phyloP scores from a whole-genome alignment of 2,797 vertebrate genomes.

The Hirundo rustica region DNA sequence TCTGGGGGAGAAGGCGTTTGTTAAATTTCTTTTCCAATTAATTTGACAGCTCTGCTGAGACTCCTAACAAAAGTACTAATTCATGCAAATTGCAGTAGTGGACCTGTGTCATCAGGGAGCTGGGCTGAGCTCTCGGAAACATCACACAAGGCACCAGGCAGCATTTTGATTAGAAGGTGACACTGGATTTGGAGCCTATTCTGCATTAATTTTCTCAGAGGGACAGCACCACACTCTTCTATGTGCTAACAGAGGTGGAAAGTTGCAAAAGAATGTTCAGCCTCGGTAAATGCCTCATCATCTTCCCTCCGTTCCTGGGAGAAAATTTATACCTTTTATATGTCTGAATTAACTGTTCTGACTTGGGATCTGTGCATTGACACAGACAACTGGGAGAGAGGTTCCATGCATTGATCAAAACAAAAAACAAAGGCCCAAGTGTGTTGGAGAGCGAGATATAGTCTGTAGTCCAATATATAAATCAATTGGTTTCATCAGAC shows the following conservation, averaged over 20 bases:
- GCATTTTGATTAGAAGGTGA: conserved; percentile 5
- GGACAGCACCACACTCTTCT: not conserved
- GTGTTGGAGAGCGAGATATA: not conserved
- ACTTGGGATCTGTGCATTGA: not conserved
- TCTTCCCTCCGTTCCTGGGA: not conserved
- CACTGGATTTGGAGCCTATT: not conserved
- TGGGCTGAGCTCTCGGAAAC: not conserved
- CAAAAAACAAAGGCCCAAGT: not conserved
- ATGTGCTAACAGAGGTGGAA: not conserved
- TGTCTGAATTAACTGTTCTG: not conserved
- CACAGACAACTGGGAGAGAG: not conserved
- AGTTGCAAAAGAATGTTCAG: not conserved
- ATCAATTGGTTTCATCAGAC: not conserved
- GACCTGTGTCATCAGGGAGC: not conserved
- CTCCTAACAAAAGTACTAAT: conserved; percentile 40
- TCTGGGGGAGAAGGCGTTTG: conserved; percentile 17
- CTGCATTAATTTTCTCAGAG: not conserved
- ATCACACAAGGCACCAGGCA: not conserved
- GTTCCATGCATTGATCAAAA: not conserved
- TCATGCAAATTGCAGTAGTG: conserved; percentile 51
- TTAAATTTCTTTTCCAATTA: conserved; percentile 62
- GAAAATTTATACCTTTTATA: not conserved
- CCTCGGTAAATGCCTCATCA: not conserved
- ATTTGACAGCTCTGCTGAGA: conserved; percentile 48
- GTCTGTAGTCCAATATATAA: not conserved